Conservation (phyloP, 2,888 invertebrate species). For the Tuta absoluta region DNA sequence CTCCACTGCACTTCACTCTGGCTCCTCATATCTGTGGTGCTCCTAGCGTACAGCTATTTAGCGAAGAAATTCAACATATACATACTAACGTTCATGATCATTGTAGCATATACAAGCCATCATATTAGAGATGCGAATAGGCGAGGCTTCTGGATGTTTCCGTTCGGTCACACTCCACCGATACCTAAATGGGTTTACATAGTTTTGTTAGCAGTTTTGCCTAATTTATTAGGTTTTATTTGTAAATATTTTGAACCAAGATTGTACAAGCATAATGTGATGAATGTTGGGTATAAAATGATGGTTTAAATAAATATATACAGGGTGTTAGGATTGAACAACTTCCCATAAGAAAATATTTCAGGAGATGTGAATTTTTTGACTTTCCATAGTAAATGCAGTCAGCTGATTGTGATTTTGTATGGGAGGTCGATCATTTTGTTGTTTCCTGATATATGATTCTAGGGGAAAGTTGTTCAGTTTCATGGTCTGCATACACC, state of each 20-base stretch:
- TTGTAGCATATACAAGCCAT: conserved; percentile 62
- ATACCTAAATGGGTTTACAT: conserved; percentile 56
- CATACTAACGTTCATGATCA: conserved; percentile 55
- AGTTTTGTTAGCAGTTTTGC: conserved; percentile 48
- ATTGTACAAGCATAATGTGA: conserved; percentile 39
- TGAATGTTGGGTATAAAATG: conserved; percentile 37
- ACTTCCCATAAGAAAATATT: no score
- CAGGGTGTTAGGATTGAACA: no score
- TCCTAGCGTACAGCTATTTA: conserved; percentile 53
- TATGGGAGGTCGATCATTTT: no score
- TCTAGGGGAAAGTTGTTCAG: no score
- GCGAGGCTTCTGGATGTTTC: conserved; percentile 67
- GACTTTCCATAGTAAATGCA: no score
- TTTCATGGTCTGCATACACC: no score
- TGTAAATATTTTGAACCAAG: conserved; percentile 47
- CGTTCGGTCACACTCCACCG: conserved; percentile 58
- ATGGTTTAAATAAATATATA: conserved; percentile 31
- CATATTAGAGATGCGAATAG: conserved; percentile 66
- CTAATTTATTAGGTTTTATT: conserved; percentile 50
- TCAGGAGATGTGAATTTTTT: no score
- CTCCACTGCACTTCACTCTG: conserved; percentile 68
- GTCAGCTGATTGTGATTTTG: no score
- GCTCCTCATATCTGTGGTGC: conserved; percentile 44
- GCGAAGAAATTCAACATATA: conserved; percentile 53
- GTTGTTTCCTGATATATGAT: no score